Conservation (phyloP, 2,797 vertebrate species). For the Propithecus perrieri region DNA sequence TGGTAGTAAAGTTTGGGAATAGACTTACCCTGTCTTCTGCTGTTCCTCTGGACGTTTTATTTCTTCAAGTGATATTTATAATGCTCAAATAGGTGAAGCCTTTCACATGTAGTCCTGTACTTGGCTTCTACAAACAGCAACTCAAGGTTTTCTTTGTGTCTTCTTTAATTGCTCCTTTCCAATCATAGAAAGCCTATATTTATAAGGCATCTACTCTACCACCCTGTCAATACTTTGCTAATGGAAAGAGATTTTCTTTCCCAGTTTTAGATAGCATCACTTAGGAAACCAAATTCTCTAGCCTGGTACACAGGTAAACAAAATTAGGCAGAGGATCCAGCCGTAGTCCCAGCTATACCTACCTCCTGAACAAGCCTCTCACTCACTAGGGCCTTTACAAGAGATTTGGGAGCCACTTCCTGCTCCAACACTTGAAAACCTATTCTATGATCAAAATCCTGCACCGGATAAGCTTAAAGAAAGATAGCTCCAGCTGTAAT, state of each 20-base stretch:
- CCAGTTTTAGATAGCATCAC: not conserved
- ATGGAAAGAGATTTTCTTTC: slow-evolving; percentile 25
- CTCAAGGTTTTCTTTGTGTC: not conserved
- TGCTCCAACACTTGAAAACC: not conserved
- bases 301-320: not conserved
- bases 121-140: not conserved
- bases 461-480: not conserved
- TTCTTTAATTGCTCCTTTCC: slow-evolving; percentile 20
- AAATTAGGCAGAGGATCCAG: not conserved
- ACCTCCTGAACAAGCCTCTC: not conserved
- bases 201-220: not conserved
- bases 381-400: not conserved
- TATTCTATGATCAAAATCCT: not conserved
- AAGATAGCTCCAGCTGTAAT: not conserved
- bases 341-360: not conserved
- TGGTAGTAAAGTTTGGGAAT: not conserved
- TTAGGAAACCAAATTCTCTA: not conserved
- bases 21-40: not conserved
- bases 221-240: not conserved
- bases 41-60: not conserved
- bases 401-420: not conserved
- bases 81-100: not conserved
- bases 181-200: not conserved
- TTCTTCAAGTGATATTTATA: not conserved
- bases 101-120: not conserved